Base-by-base conservation (phyloP, 2,888 invertebrate genomes). In the Neocrepidodera transversa region DNA sequence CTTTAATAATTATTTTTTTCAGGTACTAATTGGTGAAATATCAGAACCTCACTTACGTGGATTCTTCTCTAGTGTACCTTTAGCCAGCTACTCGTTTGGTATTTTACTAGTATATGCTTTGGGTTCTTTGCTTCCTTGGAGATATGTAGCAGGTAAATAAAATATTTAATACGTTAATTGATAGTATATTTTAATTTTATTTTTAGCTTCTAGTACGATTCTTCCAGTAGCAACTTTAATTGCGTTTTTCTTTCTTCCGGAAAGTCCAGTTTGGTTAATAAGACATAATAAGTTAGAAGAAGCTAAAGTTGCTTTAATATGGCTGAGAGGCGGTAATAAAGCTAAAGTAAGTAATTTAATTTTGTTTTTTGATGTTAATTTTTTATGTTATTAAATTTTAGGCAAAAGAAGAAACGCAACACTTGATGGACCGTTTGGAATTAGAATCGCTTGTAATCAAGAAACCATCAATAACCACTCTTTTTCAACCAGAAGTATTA, bases 11-110 rank as follows among this genome's bases (percentile, higher is more conserved):
- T 17, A 18, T 48, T 36, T 3, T 36, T 63, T 68, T 67, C 78
- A 91, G 91, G 87, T 91, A 2, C 84, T 91, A 65, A 83, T 91
- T 62, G 89, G 90, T 2, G 91, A 91, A 80, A 88, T 88, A 62
- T 86, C 90, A 1, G 89, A 90, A 67, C 88, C 91, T 16, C 84
- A 86, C 69, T 76, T 91, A 13, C 82, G 91, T 58, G 89, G 90
- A 2, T 78, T 85, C 47, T 81, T 91, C 7, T 86, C 87, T 20
- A 89, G 89, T n/a, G 85, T 86, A 0, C 88, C 89, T 0, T 88
- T 89, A 71, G 87, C 89, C 17, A 87, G 90, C 13, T 91, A 91
- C 70, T 88, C 90, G 0, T 77, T 88, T 28, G 92, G 92, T 17
- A 90, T 92, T 40, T 80, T 91, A 0, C 79, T 90, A 54, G 87